Conservation (phyloP, 2,113 vertebrate genomes). For the Vulpes lagopus region DNA sequence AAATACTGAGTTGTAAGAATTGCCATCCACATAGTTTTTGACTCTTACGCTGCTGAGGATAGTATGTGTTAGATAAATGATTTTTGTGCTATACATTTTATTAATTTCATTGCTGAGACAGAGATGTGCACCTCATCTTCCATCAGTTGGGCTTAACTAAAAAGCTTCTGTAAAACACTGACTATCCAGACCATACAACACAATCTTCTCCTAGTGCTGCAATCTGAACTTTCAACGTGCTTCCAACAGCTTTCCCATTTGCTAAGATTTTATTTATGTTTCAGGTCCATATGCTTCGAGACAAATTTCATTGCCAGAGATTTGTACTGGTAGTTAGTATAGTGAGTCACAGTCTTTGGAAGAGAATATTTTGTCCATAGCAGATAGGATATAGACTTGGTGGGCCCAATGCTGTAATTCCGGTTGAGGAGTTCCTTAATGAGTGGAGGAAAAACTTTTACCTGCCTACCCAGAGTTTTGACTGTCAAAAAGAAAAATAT, state of each 20-base stretch:
- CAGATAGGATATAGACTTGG: neutral
- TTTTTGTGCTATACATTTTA: neutral
- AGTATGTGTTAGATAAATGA: neutral
- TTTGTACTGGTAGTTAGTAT: neutral
- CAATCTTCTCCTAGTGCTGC: neutral
- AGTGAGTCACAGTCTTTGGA: neutral
- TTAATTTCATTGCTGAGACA: neutral
- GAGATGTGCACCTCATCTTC: neutral
- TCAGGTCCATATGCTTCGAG: neutral
- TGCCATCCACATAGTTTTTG: neutral
- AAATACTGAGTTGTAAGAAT: neutral
- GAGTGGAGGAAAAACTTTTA: neutral
- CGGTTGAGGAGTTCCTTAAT: neutral
- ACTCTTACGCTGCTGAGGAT: neutral
- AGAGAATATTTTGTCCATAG: neutral
- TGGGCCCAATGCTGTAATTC: neutral
- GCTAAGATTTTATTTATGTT: neutral
- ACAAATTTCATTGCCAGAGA: neutral
- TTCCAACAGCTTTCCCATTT: neutral
- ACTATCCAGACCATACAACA: neutral
- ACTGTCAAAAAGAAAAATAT: neutral
- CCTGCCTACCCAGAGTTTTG: neutral
- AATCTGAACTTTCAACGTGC: neutral
- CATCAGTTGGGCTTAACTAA: neutral
- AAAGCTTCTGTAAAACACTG: neutral